These are phyloP conservation scores for Botrylloides violaceus DNA, from an alignment of 23 tunicate genomes.

Conservation along the genomic window DNA sequence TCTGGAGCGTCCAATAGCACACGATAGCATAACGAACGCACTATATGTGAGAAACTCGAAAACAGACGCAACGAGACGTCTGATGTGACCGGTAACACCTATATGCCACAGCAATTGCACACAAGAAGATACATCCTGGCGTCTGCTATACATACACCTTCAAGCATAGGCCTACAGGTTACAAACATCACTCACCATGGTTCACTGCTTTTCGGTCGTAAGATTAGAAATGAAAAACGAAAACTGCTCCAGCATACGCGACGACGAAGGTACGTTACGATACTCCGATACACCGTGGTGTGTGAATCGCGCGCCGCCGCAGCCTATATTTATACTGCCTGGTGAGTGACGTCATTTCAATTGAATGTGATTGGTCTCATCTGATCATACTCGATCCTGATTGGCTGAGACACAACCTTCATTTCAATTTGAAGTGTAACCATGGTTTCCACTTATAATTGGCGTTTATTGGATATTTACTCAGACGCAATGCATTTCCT, in stretches of 20 bases:
- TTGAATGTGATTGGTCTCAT: slow-evolving; percentile 17
- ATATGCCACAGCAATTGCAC: too few relatives aligned
- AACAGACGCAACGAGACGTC: too few relatives aligned
- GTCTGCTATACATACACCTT: too few relatives aligned
- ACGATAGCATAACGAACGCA: too few relatives aligned
- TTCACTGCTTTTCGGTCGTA: neutral
- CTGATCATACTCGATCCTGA: neutral
- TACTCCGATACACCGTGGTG: slow-evolving; percentile 17
- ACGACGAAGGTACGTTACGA: slow-evolving; percentile 30
- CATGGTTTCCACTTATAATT: slow-evolving; percentile 12
- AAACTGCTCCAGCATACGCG: neutral
- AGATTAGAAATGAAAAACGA: neutral
- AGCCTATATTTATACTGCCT: slow-evolving; percentile 1
- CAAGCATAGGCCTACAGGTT: too few relatives aligned
- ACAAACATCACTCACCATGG: slow-evolving; percentile 14
- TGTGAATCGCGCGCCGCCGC: neutral
- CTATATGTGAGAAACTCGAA: too few relatives aligned
- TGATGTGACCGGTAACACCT: too few relatives aligned
- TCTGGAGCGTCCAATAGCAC: too few relatives aligned
- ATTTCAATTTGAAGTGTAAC: neutral
- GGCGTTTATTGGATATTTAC: neutral
- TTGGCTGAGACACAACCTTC: slow-evolving; percentile 5
- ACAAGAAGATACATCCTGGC: too few relatives aligned
- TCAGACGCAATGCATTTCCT: neutral
- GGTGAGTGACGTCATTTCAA: slow-evolving; percentile 9